phyloP scores from a whole-genome alignment of 1,140 invertebrate genomes.

The Potamilus streckersoni region DNA sequence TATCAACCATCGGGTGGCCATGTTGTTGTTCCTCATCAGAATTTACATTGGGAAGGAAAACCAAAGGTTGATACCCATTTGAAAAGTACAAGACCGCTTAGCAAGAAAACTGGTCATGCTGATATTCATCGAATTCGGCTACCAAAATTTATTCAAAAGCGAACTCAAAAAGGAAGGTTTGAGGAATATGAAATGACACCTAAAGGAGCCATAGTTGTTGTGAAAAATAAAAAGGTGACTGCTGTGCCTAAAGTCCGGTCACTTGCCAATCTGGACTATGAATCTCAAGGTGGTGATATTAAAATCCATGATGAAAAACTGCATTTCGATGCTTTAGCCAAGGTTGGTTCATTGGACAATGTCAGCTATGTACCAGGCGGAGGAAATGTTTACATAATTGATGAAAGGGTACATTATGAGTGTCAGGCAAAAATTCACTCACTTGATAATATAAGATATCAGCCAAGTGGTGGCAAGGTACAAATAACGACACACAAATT shows the following conservation, averaged over 20 bases:
- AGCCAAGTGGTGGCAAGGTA: slow-evolving; percentile 15
- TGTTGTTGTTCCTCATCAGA: slow-evolving; percentile 68
- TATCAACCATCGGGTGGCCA: slow-evolving; percentile 54
- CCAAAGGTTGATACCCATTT: slow-evolving; percentile 50
- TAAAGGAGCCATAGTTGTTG: slow-evolving; percentile 32
- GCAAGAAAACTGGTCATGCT: too few species aligned
- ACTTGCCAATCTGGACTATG: slow-evolving; percentile 51
- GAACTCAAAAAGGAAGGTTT: too few species aligned
- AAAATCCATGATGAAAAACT: slow-evolving; percentile 35
- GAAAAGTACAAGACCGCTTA: slow-evolving; percentile 24
- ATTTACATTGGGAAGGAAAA: slow-evolving; percentile 74
- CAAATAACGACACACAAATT: slow-evolving; percentile 21
- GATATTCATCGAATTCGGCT: too few species aligned
- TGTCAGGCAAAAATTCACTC: slow-evolving; percentile 45
- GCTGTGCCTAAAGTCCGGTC: slow-evolving; percentile 56
- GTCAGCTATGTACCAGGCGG: slow-evolving; percentile 44
- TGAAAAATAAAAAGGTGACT: slow-evolving; percentile 71
- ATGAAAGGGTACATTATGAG: slow-evolving; percentile 47
- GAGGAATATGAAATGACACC: too few species aligned
- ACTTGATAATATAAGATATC: slow-evolving; percentile 36
- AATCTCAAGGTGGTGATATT: slow-evolving; percentile 49
- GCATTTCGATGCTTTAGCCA: slow-evolving; percentile 35
- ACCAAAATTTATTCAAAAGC: too few species aligned
- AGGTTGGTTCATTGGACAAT: slow-evolving; percentile 52
- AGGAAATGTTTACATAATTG: slow-evolving; percentile 44